Percentiles rank a stretch among this genome's conserved stretches.
phyloP scores from a whole-genome alignment of 2,888 invertebrate genomes.

The Acronicta psi region DNA sequence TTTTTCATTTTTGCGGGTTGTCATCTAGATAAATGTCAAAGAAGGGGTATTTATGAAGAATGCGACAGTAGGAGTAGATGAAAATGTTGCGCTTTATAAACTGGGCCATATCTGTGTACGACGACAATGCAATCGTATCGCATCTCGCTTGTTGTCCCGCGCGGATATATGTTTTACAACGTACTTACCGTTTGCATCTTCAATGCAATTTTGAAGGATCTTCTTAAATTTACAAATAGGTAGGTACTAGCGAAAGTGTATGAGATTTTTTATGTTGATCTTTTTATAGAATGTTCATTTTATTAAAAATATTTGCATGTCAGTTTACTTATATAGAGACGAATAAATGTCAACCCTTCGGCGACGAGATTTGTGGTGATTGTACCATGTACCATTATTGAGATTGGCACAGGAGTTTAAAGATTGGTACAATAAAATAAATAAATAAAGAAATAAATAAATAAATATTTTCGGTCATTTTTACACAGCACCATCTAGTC shows the following conservation, averaged over 20 bases:
- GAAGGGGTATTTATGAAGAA: slow-evolving; percentile 48
- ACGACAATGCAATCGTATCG: slow-evolving; percentile 43
- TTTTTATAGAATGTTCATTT: slow-evolving; percentile 2
- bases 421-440: too few relatives aligned
- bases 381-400: too few relatives aligned
- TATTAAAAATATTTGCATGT: too few relatives aligned
- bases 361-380: too few relatives aligned
- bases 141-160: slow-evolving; percentile 38
- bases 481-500: too few relatives aligned
- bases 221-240: slow-evolving; percentile 42
- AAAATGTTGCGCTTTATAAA: slow-evolving; percentile 35
- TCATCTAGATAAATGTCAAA: slow-evolving; percentile 53
- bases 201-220: slow-evolving; percentile 54
- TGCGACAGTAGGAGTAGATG: slow-evolving; percentile 30
- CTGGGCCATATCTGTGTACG: slow-evolving; percentile 31
- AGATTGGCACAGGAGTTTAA: too few relatives aligned
- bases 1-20: slow-evolving; percentile 61
- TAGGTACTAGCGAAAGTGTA: slow-evolving; percentile 29
- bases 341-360: too few relatives aligned
- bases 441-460: too few relatives aligned
- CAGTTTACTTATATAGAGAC: too few relatives aligned
- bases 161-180: slow-evolving; percentile 51
- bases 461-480: too few relatives aligned
- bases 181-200: slow-evolving; percentile 47
- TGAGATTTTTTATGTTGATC: slow-evolving; percentile 34